Evolutionary conservation across 2,888 invertebrate genomes (phyloP).

Genomic region (Hydropsyche betteni): DNA sequence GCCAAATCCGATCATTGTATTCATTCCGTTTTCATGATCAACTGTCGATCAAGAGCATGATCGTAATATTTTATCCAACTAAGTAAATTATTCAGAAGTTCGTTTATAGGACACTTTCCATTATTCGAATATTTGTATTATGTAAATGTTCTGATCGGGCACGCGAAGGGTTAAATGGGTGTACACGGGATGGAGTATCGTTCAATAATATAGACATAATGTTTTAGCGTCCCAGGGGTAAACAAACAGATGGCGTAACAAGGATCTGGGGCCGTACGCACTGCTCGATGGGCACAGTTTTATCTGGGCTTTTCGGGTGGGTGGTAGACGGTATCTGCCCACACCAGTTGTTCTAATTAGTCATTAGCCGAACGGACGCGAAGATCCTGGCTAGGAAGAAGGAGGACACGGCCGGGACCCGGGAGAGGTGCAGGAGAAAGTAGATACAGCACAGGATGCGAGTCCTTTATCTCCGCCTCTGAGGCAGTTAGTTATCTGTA

Average conservation of each 20-base stretch:
- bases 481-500: conserved; percentile 49
- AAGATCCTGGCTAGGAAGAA: conserved; percentile 36
- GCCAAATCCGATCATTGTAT: conserved; percentile 47
- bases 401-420: conserved; percentile 39
- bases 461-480: conserved; percentile 48
- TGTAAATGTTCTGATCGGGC: neutral
- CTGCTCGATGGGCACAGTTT: conserved; percentile 33
- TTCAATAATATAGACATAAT: conserved; percentile 31
- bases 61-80: neutral
- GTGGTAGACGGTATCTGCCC: conserved; percentile 37
- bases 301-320: conserved; percentile 34
- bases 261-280: conserved; percentile 20
- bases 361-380: conserved; percentile 48
- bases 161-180: conserved; percentile 17
- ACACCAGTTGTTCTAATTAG: conserved; percentile 46
- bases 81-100: neutral
- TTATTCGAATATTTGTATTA: neutral
- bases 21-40: conserved; percentile 24
- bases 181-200: neutral
- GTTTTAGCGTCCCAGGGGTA: conserved; percentile 31
- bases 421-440: conserved; percentile 40
- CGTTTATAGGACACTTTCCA: neutral
- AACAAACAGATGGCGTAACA: conserved; percentile 31
- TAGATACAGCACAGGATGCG: conserved; percentile 47
- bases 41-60: conserved; percentile 16